Conservation (phyloP, 2,888 invertebrate genomes). For the Ichneumoninae sp. region DNA sequence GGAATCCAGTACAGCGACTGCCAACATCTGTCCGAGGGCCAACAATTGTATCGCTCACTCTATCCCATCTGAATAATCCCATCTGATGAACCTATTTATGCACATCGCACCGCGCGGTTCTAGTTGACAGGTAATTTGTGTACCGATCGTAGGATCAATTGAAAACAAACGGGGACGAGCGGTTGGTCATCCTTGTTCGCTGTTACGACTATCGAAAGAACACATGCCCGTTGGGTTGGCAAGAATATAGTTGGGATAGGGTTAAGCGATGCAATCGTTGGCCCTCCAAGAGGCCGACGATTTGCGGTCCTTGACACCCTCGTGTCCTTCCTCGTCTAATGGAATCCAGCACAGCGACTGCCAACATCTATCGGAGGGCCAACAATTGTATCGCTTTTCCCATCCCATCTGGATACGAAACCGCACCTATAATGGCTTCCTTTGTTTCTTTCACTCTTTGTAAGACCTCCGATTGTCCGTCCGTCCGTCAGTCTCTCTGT, state of each 20-base stretch:
- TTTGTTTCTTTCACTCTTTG: conserved; percentile 26
- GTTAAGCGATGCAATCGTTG: no score
- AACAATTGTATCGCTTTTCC: conserved; percentile 18
- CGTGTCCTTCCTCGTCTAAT: no score
- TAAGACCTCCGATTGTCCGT: conserved; percentile 40
- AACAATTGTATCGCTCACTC: background rate
- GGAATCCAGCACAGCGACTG: no score
- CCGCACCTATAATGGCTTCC: conserved; percentile 17
- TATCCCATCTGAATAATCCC: no score
- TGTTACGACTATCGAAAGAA: background rate
- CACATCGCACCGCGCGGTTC: no score
- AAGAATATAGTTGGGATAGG: background rate
- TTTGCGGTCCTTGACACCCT: no score
- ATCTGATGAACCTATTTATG: no score
- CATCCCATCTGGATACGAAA: conserved; percentile 45
- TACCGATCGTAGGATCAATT: background rate
- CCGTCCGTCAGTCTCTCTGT: conserved; percentile 16
- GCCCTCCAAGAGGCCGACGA: no score
- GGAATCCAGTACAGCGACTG: no score
- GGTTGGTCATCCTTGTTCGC: no score
- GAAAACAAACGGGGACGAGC: background rate
- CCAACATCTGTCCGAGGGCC: no score
- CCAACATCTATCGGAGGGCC: no score
- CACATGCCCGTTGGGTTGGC: background rate
- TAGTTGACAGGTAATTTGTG: background rate